Percentiles rank a stretch among this genome's conserved stretches.
Evolutionary conservation across 1,140 invertebrate species (phyloP).

Genomic region (Philaenus spumarius): DNA sequence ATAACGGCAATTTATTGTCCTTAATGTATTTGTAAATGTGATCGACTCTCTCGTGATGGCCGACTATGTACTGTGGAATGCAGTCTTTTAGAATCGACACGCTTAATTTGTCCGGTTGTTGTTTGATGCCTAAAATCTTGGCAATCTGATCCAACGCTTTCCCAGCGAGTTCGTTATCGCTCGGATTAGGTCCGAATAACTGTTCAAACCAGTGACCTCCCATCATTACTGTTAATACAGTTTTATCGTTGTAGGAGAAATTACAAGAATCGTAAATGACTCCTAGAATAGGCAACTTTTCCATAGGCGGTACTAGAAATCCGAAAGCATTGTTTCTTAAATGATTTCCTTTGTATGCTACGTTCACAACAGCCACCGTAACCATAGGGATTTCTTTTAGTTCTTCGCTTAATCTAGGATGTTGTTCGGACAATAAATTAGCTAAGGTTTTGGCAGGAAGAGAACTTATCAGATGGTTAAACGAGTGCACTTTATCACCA

Average conservation of each 20-base stretch:
- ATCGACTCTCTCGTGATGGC: conserved; percentile 66
- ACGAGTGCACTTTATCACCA: conserved; percentile 42
- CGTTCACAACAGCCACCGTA: conserved; percentile 73
- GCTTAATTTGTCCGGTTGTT: conserved; percentile 53
- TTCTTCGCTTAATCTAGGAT: conserved; percentile 54
- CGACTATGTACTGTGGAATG: conserved; percentile 89
- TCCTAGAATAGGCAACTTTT: conserved; percentile 78
- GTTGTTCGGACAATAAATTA: conserved; percentile 51
- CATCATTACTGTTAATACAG: conserved; percentile 83
- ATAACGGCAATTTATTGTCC: conserved; percentile 63
- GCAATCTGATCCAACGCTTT: conserved; percentile 60
- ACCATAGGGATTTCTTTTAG: conserved; percentile 63
- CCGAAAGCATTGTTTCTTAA: conserved; percentile 72
- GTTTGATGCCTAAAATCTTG: conserved; percentile 65
- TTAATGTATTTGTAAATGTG: conserved; percentile 53
- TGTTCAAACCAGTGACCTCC: conserved; percentile 83
- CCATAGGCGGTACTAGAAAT: conserved; percentile 78
- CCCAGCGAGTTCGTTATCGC: conserved; percentile 52
- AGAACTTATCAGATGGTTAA: conserved; percentile 58
- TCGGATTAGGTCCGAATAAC: conserved; percentile 58
- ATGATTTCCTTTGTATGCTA: conserved; percentile 58
- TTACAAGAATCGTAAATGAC: conserved; percentile 86
- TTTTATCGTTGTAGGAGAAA: conserved; percentile 53
- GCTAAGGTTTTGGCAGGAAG: conserved; percentile 52
- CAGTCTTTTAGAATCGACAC: conserved; percentile 71